A percentile compares a stretch with the other conserved stretches of the same genome.
phyloP scores from a whole-genome alignment of 2,113 vertebrate genomes.

The Callipepla squamata region DNA sequence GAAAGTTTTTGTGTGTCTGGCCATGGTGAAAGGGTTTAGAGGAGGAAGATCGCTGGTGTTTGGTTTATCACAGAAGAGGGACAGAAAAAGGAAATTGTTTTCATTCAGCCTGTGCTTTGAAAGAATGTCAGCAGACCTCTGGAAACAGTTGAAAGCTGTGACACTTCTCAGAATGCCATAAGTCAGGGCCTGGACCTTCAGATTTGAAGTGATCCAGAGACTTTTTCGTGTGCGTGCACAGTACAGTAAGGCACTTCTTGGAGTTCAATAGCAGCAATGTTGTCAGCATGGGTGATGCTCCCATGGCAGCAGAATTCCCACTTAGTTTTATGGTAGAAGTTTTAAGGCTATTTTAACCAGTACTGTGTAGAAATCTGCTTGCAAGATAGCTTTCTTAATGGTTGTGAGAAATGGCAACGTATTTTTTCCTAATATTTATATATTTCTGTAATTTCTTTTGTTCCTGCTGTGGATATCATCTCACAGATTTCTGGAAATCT shows the following conservation, averaged over 20 bases:
- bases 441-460: neutral
- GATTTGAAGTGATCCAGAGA: neutral
- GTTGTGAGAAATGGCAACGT: neutral
- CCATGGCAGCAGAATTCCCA: neutral
- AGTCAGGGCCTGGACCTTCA: neutral
- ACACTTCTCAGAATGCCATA: neutral
- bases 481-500: neutral
- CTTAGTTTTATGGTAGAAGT: neutral
- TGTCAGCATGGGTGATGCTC: neutral
- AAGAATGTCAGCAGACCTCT: neutral
- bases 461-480: neutral
- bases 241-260: neutral
- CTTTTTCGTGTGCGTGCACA: neutral
- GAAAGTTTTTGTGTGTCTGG: neutral
- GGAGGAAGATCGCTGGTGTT: neutral
- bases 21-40: neutral
- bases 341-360: neutral
- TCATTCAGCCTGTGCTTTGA: neutral
- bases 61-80: neutral
- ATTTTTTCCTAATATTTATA: neutral
- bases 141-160: neutral
- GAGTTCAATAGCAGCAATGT: neutral
- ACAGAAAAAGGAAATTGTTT: neutral
- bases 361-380: neutral
- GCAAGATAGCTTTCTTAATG: neutral